phyloP scores from a whole-genome alignment of 2,113 vertebrate species.

The Actinemys pallida region DNA sequence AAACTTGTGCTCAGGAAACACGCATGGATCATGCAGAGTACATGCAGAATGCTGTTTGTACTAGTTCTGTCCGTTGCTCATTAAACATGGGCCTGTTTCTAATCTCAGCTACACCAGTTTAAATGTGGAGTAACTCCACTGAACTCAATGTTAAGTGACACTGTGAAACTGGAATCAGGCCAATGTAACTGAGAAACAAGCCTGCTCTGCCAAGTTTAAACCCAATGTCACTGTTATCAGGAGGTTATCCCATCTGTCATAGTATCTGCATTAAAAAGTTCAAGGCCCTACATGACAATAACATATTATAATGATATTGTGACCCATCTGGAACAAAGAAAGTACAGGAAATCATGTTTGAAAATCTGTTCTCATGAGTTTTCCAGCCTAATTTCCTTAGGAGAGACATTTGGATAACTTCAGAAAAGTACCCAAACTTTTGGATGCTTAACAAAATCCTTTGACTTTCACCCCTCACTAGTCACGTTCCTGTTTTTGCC shows the following conservation, averaged over 20 bases:
- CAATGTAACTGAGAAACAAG: constrained; percentile 38
- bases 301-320: neutral
- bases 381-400: neutral
- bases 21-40: fast-evolving
- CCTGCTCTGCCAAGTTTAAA: neutral
- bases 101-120: neutral
- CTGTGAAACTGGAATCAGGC: neutral
- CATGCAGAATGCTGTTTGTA: neutral
- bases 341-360: neutral
- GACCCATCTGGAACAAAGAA: neutral
- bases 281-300: neutral
- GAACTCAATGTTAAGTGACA: fast-evolving
- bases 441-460: neutral
- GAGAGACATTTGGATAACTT: neutral
- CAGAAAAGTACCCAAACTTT: neutral
- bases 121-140: neutral
- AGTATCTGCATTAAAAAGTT: neutral
- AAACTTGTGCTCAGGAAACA: neutral
- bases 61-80: neutral
- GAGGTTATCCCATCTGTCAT: constrained; percentile 11
- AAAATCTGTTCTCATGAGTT: neutral
- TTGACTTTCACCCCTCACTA: neutral
- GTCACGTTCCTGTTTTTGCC: neutral
- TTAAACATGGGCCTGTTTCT: neutral
- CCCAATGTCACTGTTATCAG: neutral